phyloP scores from a whole-genome alignment of 2,888 invertebrate genomes.

The Drosophila mimica region DNA sequence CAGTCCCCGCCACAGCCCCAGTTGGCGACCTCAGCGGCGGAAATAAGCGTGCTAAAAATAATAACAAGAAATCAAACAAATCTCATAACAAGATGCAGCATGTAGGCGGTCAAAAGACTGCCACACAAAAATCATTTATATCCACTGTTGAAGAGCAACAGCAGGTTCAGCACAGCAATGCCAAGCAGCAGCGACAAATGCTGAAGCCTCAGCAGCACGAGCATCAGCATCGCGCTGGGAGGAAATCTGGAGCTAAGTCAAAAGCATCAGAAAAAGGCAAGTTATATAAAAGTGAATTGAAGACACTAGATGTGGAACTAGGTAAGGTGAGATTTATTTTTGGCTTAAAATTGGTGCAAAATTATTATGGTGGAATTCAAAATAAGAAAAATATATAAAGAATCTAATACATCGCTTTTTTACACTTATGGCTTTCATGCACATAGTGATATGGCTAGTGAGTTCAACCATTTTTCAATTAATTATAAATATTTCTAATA shows the following conservation, averaged over 20 bases:
- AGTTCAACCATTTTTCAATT: neutral
- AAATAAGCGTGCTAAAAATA: conserved; percentile 56
- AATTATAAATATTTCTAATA: neutral
- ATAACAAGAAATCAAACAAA: conserved; percentile 81
- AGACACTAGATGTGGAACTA: neutral
- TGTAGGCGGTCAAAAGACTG: conserved; percentile 31
- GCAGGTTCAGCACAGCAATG: conserved; percentile 52
- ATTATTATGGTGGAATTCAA: too few relatives aligned
- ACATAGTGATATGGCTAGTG: neutral
- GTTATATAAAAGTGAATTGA: neutral
- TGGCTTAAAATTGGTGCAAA: neutral
- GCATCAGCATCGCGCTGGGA: conserved; percentile 69
- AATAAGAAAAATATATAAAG: too few relatives aligned
- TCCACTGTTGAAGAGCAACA: conserved; percentile 53
- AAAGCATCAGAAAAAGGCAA: conserved; percentile 63
- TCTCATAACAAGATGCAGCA: conserved; percentile 53
- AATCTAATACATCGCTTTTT: neutral
- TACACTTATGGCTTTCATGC: neutral
- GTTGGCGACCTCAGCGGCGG: conserved; percentile 14
- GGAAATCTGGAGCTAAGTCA: conserved; percentile 70
- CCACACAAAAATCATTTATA: conserved; percentile 52
- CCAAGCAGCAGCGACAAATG: conserved; percentile 79
- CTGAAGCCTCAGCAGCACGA: conserved; percentile 73
- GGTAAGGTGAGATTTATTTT: neutral
- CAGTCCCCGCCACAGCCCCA: conserved; percentile 3